phyloP scores from a whole-genome alignment of 2,888 invertebrate species.

The Mechanitis messenoides region DNA sequence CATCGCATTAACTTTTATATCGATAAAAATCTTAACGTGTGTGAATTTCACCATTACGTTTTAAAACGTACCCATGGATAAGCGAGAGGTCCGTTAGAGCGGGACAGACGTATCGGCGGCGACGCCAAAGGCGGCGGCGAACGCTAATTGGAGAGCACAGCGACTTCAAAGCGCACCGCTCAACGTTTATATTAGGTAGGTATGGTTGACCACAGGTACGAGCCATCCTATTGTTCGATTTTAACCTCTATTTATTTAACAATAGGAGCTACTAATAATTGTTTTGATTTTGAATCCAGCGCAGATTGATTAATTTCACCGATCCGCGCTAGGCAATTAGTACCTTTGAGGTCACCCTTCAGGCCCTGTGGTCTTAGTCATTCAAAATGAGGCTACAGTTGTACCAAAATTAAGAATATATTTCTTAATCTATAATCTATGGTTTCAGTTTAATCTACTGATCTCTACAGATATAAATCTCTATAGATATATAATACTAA shows the following conservation, averaged over 20 bases:
- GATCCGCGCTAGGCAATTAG: slow-evolving; percentile 69
- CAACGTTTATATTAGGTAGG: slow-evolving; percentile 74
- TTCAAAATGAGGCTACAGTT: not conserved
- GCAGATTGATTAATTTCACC: slow-evolving; percentile 69
- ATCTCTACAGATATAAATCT: too few relatives aligned
- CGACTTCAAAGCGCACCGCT: slow-evolving; percentile 67
- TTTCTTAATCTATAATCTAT: too few relatives aligned
- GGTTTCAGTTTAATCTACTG: too few relatives aligned
- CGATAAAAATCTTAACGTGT: slow-evolving; percentile 27
- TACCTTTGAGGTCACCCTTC: slow-evolving; percentile 47
- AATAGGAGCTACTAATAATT: slow-evolving; percentile 11
- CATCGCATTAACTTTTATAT: slow-evolving; percentile 21
- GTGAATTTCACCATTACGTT: slow-evolving; percentile 24
- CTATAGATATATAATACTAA: too few relatives aligned
- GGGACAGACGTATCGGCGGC: slow-evolving; percentile 55
- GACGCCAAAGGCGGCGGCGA: slow-evolving; percentile 72
- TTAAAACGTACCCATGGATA: slow-evolving; percentile 27
- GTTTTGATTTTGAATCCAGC: slow-evolving; percentile 32
- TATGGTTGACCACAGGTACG: slow-evolving; percentile 35
- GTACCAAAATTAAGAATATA: too few relatives aligned
- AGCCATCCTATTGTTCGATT: not conserved
- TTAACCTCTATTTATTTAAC: not conserved
- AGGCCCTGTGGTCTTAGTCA: slow-evolving; percentile 21
- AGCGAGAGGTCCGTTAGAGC: slow-evolving; percentile 33
- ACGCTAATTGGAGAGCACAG: slow-evolving; percentile 72